These are phyloP conservation scores for Tapera naevia DNA, from an alignment of 2,797 vertebrate species.

Conservation along the genomic window DNA sequence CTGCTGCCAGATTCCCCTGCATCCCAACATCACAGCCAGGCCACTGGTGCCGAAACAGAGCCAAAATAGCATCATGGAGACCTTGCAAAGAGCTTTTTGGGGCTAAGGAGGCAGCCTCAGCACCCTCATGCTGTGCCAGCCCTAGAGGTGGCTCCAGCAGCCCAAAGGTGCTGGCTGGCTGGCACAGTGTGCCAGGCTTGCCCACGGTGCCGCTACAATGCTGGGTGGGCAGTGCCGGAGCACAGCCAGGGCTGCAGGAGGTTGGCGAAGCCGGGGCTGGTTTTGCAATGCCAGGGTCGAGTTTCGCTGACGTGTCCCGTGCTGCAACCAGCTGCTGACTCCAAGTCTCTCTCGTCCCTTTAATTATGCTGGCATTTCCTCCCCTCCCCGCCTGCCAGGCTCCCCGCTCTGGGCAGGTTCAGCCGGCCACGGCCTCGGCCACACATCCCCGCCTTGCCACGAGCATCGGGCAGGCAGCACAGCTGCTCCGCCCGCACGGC, in stretches of 20 bases:
- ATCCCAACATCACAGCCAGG: background rate
- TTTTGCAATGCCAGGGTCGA: slow-evolving; percentile 69
- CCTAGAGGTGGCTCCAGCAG: background rate
- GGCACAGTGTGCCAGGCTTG: background rate
- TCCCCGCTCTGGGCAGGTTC: slow-evolving; percentile 31
- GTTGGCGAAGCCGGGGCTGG: background rate
- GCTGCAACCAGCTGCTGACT: slow-evolving; percentile 62
- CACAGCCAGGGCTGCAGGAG: background rate
- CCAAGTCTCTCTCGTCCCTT: slow-evolving; percentile 49
- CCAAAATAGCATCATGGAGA: background rate
- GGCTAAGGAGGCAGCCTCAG: fast-evolving
- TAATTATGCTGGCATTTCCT: slow-evolving; percentile 62
- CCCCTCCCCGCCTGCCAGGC: slow-evolving; percentile 39
- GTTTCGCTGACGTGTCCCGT: slow-evolving; percentile 75
- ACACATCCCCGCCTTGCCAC: background rate
- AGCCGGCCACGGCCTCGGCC: background rate
- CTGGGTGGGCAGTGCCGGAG: background rate
- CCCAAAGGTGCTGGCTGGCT: background rate
- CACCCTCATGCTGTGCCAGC: fast-evolving
- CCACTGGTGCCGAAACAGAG: background rate
- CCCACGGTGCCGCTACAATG: fast-evolving
- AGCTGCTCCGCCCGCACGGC: background rate
- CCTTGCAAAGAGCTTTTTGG: background rate
- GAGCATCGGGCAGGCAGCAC: background rate
- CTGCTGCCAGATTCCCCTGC: fast-evolving